phyloP scores from a whole-genome alignment of 2,797 vertebrate species.

The Diceros bicornis region DNA sequence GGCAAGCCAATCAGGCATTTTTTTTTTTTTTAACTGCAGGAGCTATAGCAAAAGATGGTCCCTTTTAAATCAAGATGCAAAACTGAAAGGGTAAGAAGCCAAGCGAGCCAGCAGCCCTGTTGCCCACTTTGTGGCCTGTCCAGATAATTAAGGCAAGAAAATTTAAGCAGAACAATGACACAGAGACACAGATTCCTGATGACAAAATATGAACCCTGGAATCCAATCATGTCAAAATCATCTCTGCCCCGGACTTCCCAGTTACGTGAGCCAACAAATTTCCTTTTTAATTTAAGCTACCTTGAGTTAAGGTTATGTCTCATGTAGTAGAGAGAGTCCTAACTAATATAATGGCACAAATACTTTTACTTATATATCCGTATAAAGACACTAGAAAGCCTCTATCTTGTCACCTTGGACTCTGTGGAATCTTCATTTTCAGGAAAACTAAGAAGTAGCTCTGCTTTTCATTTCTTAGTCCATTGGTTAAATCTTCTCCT shows the following conservation, averaged over 20 bases:
- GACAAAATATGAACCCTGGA: conserved; percentile 5
- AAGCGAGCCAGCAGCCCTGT: not conserved
- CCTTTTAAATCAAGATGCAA: conserved; percentile 15
- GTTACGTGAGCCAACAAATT: not conserved
- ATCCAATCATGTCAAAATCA: conserved; percentile 7
- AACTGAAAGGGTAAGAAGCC: not conserved
- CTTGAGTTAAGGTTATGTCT: not conserved
- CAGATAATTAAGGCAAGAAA: not conserved
- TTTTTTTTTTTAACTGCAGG: not conserved
- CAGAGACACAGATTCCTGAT: not conserved
- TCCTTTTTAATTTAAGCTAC: not conserved
- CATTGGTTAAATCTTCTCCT: not conserved
- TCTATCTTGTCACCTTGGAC: not conserved
- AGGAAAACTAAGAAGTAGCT: conserved; percentile 20
- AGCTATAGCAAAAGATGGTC: not conserved
- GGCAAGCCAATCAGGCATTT: not conserved
- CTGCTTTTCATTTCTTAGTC: conserved; percentile 7
- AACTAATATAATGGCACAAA: not conserved
- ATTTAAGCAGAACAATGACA: not conserved
- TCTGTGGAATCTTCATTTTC: not conserved
- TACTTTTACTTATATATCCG: not conserved
- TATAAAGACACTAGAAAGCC: not conserved
- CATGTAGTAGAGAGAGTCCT: not conserved
- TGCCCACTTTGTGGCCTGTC: not conserved
- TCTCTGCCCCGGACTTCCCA: conserved; percentile 2